Evolutionary conservation across 2,888 invertebrate genomes (phyloP).

Genomic region (Agonopterix subpropinquella): DNA sequence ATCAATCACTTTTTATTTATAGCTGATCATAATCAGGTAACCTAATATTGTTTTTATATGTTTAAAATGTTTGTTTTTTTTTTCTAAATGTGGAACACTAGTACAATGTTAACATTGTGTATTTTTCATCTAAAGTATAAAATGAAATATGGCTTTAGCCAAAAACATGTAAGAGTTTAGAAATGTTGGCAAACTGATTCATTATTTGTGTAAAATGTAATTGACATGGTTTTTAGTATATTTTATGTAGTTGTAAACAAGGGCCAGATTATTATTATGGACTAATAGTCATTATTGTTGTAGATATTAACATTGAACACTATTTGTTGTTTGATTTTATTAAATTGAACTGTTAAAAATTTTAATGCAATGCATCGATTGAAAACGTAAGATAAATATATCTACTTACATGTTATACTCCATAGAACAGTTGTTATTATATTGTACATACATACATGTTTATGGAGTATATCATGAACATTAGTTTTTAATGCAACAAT

Average conservation of each 20-base stretch:
- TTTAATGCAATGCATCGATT: conserved; percentile 72
- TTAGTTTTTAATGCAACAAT: conserved; percentile 35
- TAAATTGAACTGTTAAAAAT: conserved; percentile 69
- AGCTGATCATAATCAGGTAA: not conserved
- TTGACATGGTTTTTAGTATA: conserved; percentile 14
- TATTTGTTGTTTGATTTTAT: conserved; percentile 70
- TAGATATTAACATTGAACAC: conserved; percentile 45
- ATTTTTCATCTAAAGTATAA: no score
- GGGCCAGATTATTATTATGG: conserved; percentile 50
- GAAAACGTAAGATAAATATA: conserved; percentile 72
- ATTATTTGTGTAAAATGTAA: conserved; percentile 4
- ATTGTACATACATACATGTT: conserved; percentile 23
- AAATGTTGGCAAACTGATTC: not conserved
- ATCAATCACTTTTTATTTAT: not conserved
- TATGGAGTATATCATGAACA: conserved; percentile 38
- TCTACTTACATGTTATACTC: conserved; percentile 55
- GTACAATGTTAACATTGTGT: no score
- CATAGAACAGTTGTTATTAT: conserved; percentile 28
- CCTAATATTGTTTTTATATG: no score
- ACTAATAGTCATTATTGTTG: conserved; percentile 49
- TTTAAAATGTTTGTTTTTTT: no score
- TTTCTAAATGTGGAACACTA: no score
- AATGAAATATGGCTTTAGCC: no score
- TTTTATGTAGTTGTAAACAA: conserved; percentile 29
- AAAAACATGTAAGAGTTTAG: no score